These are phyloP conservation scores for Cheilosia scutellata DNA, from an alignment of 2,888 invertebrate species.

Conservation along the genomic window DNA sequence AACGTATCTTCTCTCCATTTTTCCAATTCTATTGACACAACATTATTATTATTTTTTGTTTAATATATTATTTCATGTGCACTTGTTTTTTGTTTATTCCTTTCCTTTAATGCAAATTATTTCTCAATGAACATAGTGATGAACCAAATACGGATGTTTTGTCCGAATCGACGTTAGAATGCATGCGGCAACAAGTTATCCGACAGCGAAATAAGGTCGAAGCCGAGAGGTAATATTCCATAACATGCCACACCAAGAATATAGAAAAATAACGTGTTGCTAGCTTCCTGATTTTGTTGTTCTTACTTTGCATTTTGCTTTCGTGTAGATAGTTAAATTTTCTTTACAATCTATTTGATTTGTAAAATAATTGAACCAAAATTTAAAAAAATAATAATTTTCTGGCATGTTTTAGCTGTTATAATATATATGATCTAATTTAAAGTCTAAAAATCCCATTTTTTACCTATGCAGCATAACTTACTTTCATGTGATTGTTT, in stretches of 20 bases:
- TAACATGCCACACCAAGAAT: constrained; percentile 38
- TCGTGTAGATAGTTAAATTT: constrained; percentile 53
- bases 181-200: constrained; percentile 92
- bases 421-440: neutral
- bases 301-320: constrained; percentile 65
- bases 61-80: constrained; percentile 47
- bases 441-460: neutral
- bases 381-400: neutral
- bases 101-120: constrained; percentile 49
- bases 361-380: constrained; percentile 5
- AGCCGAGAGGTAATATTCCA: constrained; percentile 89
- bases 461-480: constrained; percentile 10
- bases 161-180: constrained; percentile 92
- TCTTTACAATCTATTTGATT: constrained; percentile 7
- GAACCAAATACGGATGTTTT: constrained; percentile 87
- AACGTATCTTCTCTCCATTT: constrained; percentile 11
- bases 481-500: constrained; percentile 12
- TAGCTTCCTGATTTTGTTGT: constrained; percentile 68
- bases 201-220: constrained; percentile 92
- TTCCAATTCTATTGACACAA: constrained; percentile 35
- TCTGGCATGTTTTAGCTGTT: constrained; percentile 1
- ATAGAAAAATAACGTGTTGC: constrained; percentile 49
- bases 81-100: constrained; percentile 44
- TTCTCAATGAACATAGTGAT: constrained; percentile 78
- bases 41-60: constrained; percentile 29